Conservation (phyloP, 2,113 vertebrate genomes). For the Eulemur macaco region DNA sequence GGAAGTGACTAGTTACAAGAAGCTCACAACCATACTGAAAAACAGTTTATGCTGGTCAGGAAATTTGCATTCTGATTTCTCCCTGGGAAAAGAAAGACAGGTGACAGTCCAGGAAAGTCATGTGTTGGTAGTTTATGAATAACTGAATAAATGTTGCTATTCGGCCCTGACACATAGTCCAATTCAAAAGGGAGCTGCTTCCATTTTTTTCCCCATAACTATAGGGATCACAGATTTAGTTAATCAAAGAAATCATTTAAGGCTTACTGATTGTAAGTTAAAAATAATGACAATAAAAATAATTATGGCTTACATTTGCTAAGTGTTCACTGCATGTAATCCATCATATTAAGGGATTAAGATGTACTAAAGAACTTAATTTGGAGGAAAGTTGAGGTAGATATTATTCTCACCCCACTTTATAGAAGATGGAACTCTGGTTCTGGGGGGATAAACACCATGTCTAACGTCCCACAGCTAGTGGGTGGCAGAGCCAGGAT, state of each 20-base stretch:
- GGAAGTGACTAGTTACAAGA: background rate
- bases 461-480: background rate
- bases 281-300: constrained; percentile 20
- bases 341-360: background rate
- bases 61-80: background rate
- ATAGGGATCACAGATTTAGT: background rate
- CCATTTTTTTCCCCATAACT: background rate
- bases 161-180: background rate
- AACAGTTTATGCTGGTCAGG: background rate
- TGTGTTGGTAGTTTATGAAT: background rate
- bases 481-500: background rate
- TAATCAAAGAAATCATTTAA: constrained; percentile 10
- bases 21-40: background rate
- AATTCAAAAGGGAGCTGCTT: background rate
- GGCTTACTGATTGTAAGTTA: background rate
- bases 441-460: background rate
- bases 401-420: background rate
- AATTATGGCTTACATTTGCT: background rate
- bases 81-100: background rate
- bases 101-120: background rate
- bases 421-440: background rate
- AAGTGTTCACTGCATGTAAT: background rate
- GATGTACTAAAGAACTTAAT: background rate
- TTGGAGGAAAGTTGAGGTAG: background rate
- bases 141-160: background rate